Evolutionary conservation across 2,113 vertebrate species (phyloP).

Genomic region (Mastomys natalensis): DNA sequence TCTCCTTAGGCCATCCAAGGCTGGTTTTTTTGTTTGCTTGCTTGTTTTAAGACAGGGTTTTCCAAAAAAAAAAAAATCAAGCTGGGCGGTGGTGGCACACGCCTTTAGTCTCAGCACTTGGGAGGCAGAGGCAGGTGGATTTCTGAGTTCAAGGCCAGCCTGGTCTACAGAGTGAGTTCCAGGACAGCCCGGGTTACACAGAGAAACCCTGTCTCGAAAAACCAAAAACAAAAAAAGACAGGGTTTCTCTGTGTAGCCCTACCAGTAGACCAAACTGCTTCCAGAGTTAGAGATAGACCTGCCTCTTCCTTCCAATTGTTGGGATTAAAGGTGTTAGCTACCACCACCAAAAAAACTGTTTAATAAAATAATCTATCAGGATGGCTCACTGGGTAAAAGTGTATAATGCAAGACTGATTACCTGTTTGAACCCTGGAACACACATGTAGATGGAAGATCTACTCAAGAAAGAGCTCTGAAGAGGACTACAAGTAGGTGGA

Average conservation of each 20-base stretch:
- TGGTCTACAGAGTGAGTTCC: too few relatives aligned
- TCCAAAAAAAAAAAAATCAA: too few relatives aligned
- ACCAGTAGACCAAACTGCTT: background rate
- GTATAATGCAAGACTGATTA: too few relatives aligned
- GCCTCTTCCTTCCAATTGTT: background rate
- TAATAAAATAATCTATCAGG: background rate
- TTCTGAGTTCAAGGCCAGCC: too few relatives aligned
- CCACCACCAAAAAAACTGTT: background rate
- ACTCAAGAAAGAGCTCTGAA: background rate
- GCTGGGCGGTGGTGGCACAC: too few relatives aligned
- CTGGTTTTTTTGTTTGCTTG: background rate
- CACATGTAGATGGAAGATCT: background rate
- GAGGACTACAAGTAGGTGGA: conserved; percentile 6
- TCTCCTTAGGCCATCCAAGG: background rate
- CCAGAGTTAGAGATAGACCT: background rate
- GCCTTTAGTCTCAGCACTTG: too few relatives aligned
- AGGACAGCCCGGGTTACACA: too few relatives aligned
- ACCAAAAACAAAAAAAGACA: too few relatives aligned
- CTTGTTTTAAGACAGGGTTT: too few relatives aligned
- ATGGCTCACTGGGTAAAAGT: background rate
- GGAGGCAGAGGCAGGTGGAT: too few relatives aligned
- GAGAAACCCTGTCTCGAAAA: too few relatives aligned
- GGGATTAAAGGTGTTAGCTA: background rate
- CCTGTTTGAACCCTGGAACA: background rate
- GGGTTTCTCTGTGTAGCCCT: background rate